Base-by-base conservation (phyloP, 2,797 vertebrate species). In the Lagothrix lagotricha region DNA sequence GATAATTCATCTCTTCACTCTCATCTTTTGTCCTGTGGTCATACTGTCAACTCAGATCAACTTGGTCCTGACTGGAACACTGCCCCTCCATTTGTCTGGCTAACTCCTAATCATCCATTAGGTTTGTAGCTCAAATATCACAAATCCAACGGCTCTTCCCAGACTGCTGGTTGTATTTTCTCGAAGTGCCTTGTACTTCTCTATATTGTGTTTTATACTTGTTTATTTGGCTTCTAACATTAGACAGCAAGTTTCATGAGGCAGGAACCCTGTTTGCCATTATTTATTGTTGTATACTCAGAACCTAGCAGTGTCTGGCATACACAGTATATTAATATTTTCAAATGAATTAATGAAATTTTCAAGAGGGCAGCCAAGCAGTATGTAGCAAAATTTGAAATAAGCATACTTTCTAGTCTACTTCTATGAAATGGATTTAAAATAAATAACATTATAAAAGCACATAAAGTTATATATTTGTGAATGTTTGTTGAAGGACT, bases 341-440 rank as follows among this genome's bases (percentile, higher is more conserved):
- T 58, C 83, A 73, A 93, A 52, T 67, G 39, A 88, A 57, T 79
- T n/a, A 80, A 79, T 28, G 84, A 91, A 76, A 92, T 33, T 72
- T 88, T 92, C 36, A 79, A 88, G 88, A 88, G 30, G 58, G 30
- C 7, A 88, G 84, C 48, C 46, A 92, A 61, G 30, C 2, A 77
- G 72, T 44, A 90, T 67, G 7, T 57, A 88, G 70, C 93, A 92
- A 88, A 88, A 88, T 92, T 79, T 79, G 36, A 96, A 92, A 84
- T 58, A 88, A 46, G 73, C 57, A 84, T 94, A 79, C 41, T 84
- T 44, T 58, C 44, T 52, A 88, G 57, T 83, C 72, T 84, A 84
- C 44, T 64, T 84, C 70, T 54, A 46, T 54, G 10, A 88, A 94
- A 92, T 58, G 24, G 46, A 88, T 79, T 33, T 87, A 86, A 87